phyloP scores from a whole-genome alignment of 2,888 invertebrate species.

The Schizaphis graminum region DNA sequence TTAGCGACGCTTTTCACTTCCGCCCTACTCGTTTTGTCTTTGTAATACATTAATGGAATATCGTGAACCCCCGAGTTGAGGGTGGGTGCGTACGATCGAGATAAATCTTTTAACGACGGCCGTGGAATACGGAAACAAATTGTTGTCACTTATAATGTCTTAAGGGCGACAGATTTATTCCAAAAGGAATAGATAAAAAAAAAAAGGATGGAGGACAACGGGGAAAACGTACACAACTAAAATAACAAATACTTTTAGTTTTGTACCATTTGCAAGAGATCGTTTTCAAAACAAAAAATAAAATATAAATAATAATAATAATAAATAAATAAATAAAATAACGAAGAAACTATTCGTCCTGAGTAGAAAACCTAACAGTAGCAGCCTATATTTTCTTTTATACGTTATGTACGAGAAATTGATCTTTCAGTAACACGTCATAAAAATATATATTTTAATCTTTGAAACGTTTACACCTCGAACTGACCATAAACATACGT shows the following conservation, averaged over 20 bases:
- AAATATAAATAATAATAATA: constrained; percentile 8
- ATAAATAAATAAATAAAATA: constrained; percentile 6
- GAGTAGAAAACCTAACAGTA: neutral
- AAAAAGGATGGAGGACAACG: neutral
- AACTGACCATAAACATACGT: neutral
- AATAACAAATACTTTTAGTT: constrained; percentile 53
- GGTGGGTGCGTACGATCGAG: constrained; percentile 40
- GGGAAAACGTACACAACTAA: constrained; percentile 14
- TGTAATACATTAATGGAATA: constrained; percentile 50
- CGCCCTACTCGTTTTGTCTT: constrained; percentile 24
- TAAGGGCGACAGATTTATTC: constrained; percentile 54
- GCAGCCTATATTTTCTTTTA: neutral
- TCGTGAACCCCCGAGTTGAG: constrained; percentile 2
- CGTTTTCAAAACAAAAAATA: constrained; percentile 37
- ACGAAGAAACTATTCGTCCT: neutral
- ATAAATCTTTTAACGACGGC: constrained; percentile 57
- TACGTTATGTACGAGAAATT: neutral
- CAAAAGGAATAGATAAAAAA: constrained; percentile 41
- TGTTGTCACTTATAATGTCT: constrained; percentile 51
- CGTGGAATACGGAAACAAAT: constrained; percentile 60
- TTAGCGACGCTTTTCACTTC: constrained; percentile 36
- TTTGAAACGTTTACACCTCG: neutral
- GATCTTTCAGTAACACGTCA: neutral
- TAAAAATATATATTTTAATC: neutral
- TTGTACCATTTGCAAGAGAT: constrained; percentile 20